Base-by-base conservation (phyloP, 2,888 invertebrate genomes). In the Ischnura elegans region DNA sequence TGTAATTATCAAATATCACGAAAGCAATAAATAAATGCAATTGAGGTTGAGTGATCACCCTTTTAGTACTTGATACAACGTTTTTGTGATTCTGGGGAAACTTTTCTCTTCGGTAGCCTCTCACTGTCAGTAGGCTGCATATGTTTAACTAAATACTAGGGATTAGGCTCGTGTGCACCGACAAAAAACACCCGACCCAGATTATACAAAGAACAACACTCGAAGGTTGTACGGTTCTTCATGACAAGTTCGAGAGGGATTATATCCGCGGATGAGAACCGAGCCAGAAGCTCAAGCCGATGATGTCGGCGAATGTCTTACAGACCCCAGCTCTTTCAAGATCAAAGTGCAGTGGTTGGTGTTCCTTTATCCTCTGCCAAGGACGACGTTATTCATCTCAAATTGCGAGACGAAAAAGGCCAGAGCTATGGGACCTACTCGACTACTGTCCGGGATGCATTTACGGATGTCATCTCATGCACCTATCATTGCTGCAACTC, bases 291-390 rank as follows among this genome's bases (percentile, higher is more conserved):
- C 76, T 29, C 29, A 13, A 76, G 36, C 36, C 76, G 76, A 36
- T 76, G 76, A 76, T 76, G 76, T 76, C 76, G 76, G 76, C 76
- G 36, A 36, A 76, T 76, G 76, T 76, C 36, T 76, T 36, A 36
- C 76, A 36, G 61, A n/a, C 29, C 76, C 29, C 29, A 76, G 76
- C 76, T 36, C 36, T 36, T n/a, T 76, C 55, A 55, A 90, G 90
- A 61, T 43, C 61, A 36, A 43, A 66, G 55, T 61, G 90, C 90
- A 61, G 25, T 42, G 43, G 19, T 21, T 55, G 87, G 61, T 90
- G 45, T 66, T 61, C 61, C 55, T 61, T 51, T 16, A 90, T 90
- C 90, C 90, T 43, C 43, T 43, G 45, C 90, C 90, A 90, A 90
- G 90, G 90, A 90, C 90, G 90, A 42, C 90, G 61, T 42, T 42